Percentiles rank a stretch among this genome's conserved stretches.
Evolutionary conservation across 2,888 invertebrate species (phyloP).

Genomic region (Lordiphosa andalusiaca): DNA sequence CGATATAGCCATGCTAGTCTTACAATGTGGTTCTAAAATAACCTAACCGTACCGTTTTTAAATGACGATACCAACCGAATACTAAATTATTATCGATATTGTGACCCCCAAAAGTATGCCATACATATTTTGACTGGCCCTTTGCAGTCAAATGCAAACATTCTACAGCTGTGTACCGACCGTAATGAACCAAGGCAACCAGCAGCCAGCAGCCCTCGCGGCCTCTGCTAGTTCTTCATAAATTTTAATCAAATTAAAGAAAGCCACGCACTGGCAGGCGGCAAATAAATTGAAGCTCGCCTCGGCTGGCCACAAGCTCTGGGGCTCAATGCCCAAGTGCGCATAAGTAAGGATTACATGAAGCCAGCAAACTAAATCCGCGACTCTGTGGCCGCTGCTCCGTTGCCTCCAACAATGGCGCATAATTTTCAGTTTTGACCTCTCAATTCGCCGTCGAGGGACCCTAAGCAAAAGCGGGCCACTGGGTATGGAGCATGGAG

Average conservation of each 20-base stretch:
- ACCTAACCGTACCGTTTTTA: too few species aligned
- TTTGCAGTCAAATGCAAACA: too few species aligned
- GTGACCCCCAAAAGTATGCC: conserved; percentile 1
- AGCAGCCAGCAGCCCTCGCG: not conserved
- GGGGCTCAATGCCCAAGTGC: conserved; percentile 34
- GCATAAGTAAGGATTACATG: conserved; percentile 71
- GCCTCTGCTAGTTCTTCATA: conserved; percentile 56
- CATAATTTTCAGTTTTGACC: conserved; percentile 75
- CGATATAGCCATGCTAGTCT: too few species aligned
- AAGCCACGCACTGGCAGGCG: conserved; percentile 48
- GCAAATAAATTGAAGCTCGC: conserved; percentile 57
- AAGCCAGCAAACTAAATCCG: conserved; percentile 12
- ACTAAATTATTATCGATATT: too few species aligned
- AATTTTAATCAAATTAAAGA: conserved; percentile 77
- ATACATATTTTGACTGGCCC: too few species aligned
- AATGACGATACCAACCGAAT: too few species aligned
- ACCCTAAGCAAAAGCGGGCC: conserved; percentile 35
- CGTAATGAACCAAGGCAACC: too few species aligned
- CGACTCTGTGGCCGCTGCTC: conserved; percentile 18
- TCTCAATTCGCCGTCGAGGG: conserved; percentile 72
- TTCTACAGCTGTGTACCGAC: too few species aligned
- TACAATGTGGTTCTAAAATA: too few species aligned
- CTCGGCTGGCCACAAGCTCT: conserved; percentile 1
- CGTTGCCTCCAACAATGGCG: conserved; percentile 59
- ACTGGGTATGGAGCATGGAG: conserved; percentile 25